A percentile compares a stretch with the other conserved stretches of the same genome.
phyloP scores from a whole-genome alignment of 2,888 invertebrate genomes.

The Caenorhabditis afra region DNA sequence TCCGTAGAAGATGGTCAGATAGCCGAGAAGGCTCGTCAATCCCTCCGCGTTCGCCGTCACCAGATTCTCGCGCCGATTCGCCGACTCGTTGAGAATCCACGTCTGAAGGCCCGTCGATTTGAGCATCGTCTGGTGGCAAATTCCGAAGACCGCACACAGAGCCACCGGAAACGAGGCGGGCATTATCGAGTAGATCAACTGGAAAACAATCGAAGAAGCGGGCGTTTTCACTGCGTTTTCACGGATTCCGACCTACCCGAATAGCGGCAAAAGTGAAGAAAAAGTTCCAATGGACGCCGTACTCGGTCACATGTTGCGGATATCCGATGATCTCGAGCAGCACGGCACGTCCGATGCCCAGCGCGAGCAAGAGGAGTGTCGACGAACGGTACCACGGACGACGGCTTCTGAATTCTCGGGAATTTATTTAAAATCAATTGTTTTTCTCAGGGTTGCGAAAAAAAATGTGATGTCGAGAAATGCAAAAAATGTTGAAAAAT shows the following conservation, averaged over 20 bases:
- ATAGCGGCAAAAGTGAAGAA: slow-evolving; percentile 93
- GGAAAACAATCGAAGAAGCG: no score
- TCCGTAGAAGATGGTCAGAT: slow-evolving; percentile 88
- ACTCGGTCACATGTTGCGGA: slow-evolving; percentile 91
- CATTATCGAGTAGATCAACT: slow-evolving; percentile 56
- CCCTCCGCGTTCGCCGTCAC: slow-evolving; percentile 93
- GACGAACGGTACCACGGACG: slow-evolving; percentile 59
- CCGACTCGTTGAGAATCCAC: slow-evolving; percentile 66
- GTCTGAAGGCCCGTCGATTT: slow-evolving; percentile 61
- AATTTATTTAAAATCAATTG: no score
- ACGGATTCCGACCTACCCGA: slow-evolving; percentile 40
- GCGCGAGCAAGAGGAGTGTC: slow-evolving; percentile 80
- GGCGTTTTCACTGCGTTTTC: no score
- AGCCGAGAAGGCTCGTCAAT: slow-evolving; percentile 89
- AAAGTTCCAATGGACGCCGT: slow-evolving; percentile 98
- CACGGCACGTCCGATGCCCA: slow-evolving; percentile 82
- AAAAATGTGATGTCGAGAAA: no score
- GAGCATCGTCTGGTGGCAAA: slow-evolving; percentile 66
- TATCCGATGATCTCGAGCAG: slow-evolving; percentile 85
- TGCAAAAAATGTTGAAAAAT: no score
- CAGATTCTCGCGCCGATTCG: slow-evolving; percentile 81
- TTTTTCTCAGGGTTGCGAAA: no score
- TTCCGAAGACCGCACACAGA: slow-evolving; percentile 49
- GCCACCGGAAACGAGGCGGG: slow-evolving; percentile 56
- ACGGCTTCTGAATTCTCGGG: slow-evolving; percentile 28